Base-by-base conservation (phyloP, 2,113 vertebrate genomes). In the Talpa occidentalis region DNA sequence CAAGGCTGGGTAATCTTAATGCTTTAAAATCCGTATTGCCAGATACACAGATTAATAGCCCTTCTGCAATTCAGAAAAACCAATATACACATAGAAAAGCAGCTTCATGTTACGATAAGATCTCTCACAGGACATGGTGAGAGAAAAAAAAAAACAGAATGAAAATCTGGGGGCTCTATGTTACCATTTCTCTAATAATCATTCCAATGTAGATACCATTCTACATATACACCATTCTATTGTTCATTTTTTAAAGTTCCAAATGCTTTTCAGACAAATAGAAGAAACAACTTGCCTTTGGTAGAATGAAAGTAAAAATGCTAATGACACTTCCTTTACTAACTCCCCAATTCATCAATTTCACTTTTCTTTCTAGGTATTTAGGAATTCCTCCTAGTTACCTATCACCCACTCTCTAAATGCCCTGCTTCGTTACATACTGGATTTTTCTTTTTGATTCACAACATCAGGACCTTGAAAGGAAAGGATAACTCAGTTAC, bases 401-500 rank as follows among this genome's bases (percentile, higher is more conserved):
- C 44, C 40, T 32, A 4, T 35, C 32, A 77, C 17, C 69, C 21
- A 62, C 59, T 70, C 40, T 49, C n/a, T 62, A 54, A 86, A 69
- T 9, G 15, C 32, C 37, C 35, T 32, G 28, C 60, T 30, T 62
- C 60, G 3, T 10, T 85, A 44, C 59, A 81, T 42, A 54, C 17
- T 79, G 42, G 26, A 60, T 19, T 35, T 35, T 42, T 88, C 24
- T 54, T 40, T 74, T 88, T 28, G 47, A 94, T 17, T 60, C 44
- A 59, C 0, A 52, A 67, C n/a, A 70, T 62, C 8, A 72, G 44
- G 70, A 91, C 24, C 44, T 87, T 83, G 28, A 78, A 67, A 79
- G 4, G 15, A 96, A 52, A 1, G 0, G 10, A 74, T n/a, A 12
- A 47, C 35, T 88, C 52, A 94, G 98, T 98, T 98, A 99, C 99